phyloP scores from a whole-genome alignment of 64 coral and sea anemone genomes.

The Stylophora pistillata region DNA sequence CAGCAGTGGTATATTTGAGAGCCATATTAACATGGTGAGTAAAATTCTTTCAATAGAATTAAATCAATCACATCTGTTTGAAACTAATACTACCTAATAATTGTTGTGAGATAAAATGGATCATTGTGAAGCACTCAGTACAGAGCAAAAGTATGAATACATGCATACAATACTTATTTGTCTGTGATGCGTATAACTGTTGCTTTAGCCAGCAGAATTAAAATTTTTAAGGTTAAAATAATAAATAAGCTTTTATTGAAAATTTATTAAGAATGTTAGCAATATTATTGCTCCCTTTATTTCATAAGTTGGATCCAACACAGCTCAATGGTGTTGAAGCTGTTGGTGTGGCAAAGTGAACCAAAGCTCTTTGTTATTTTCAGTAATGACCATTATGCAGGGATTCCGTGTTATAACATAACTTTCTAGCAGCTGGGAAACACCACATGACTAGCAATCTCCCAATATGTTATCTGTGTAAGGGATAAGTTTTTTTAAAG shows the following conservation, averaged over 20 bases:
- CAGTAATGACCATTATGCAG: no score
- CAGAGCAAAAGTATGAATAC: conserved; percentile 15
- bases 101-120: conserved; percentile 1
- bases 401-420: no score
- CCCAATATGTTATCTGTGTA: no score
- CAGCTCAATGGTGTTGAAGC: no score
- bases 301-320: no score
- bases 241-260: neutral
- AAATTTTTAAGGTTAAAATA: conserved; percentile 3
- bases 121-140: conserved; percentile 23
- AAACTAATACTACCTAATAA: conserved; percentile 21
- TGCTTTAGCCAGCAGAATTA: conserved; percentile 28
- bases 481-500: no score
- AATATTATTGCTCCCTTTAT: no score
- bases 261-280: neutral
- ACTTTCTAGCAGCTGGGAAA: no score
- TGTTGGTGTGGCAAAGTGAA: no score
- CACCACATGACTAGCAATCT: no score
- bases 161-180: conserved; percentile 27
- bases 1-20: conserved; percentile 18
- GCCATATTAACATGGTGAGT: conserved; percentile 19
- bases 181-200: conserved; percentile 28
- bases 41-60: conserved; percentile 25
- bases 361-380: no score
- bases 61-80: conserved; percentile 30